A percentile compares a stretch with the other conserved stretches of the same genome.
These are phyloP conservation scores for Sturnus vulgaris DNA, from an alignment of 2,113 vertebrate species.

Conservation along the genomic window DNA sequence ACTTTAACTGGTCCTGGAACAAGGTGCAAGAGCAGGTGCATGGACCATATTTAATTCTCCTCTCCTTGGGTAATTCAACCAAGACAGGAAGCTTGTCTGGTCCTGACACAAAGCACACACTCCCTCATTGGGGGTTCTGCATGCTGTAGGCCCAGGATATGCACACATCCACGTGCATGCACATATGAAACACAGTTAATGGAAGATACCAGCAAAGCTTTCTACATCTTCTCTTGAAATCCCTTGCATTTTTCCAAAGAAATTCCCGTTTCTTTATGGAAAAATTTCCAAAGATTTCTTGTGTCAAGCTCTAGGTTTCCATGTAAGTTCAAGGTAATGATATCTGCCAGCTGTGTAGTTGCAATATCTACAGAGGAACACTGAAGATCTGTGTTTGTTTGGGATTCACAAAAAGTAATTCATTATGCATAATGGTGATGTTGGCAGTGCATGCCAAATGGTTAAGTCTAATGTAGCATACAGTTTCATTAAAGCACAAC, in stretches of 20 bases:
- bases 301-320: neutral
- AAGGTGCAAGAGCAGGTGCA: neutral
- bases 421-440: constrained; percentile 78
- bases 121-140: rapidly evolving
- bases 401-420: constrained; percentile 77
- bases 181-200: neutral
- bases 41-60: neutral
- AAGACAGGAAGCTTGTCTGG: neutral
- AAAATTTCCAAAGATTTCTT: neutral
- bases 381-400: constrained; percentile 67
- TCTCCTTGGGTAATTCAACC: neutral
- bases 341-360: constrained; percentile 5
- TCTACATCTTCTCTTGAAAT: neutral
- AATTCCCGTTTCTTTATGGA: neutral
- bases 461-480: constrained; percentile 84
- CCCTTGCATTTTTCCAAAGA: neutral
- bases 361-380: constrained; percentile 49
- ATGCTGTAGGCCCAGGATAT: neutral
- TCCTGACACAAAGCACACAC: rapidly evolving
- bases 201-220: neutral
- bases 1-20: neutral
- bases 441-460: constrained; percentile 80
- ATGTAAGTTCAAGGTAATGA: neutral
- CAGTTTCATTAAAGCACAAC: constrained; percentile 83
- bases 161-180: neutral